phyloP scores from a whole-genome alignment of 1,140 invertebrate genomes.

The Orchestia grillus region DNA sequence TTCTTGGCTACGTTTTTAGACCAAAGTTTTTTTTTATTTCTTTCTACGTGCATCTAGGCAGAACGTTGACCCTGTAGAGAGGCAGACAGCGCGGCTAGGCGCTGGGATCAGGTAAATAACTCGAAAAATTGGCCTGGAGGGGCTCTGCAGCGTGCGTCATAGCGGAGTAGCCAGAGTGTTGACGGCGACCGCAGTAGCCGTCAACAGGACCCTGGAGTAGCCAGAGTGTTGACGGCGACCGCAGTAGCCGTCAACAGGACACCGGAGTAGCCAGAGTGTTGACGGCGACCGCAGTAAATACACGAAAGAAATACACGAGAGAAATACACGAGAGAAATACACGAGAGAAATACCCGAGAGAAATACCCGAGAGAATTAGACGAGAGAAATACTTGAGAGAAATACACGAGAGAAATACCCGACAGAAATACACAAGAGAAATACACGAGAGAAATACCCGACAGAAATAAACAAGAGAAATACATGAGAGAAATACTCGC shows the following conservation, averaged over 20 bases:
- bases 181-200: neutral
- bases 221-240: neutral
- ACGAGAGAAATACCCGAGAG: too few relatives aligned
- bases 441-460: too few relatives aligned
- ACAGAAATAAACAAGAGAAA: too few relatives aligned
- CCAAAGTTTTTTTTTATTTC: neutral
- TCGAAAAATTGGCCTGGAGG: neutral
- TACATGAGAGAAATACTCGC: too few relatives aligned
- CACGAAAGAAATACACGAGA: too few relatives aligned
- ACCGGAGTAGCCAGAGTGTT: neutral
- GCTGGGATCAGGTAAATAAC: neutral
- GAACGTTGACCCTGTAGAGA: conserved; percentile 41
- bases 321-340: too few relatives aligned
- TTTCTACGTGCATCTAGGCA: conserved; percentile 33
- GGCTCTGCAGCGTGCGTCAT: neutral
- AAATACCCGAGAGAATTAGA: too few relatives aligned
- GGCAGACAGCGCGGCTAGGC: conserved; percentile 28
- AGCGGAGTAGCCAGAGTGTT: neutral
- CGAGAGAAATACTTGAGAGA: too few relatives aligned
- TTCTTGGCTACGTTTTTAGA: neutral
- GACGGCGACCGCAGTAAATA: neutral
- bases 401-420: too few relatives aligned
- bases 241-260: too few relatives aligned
- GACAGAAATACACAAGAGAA: too few relatives aligned
- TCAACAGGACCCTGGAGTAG: neutral